Conservation (phyloP, 2,888 invertebrate genomes). For the Ornithoptera alexandrae region DNA sequence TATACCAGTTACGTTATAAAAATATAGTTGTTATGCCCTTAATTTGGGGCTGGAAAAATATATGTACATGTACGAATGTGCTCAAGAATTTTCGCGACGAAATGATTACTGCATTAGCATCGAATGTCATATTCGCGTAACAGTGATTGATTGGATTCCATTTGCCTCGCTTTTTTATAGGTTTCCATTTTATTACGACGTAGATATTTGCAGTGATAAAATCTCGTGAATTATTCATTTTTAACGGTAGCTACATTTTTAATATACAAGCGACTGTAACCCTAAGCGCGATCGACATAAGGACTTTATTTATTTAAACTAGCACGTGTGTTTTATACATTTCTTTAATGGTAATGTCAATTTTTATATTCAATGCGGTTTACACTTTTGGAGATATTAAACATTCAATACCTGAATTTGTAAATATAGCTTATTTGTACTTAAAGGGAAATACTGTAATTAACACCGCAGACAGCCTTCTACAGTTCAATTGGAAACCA, state of each 20-base stretch:
- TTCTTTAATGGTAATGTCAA: constrained; percentile 23
- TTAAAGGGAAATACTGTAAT: constrained; percentile 14
- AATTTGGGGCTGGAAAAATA: too few relatives aligned
- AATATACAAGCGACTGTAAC: constrained; percentile 12
- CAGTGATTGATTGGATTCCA: constrained; percentile 52
- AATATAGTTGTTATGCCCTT: too few relatives aligned
- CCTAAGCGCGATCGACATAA: neutral
- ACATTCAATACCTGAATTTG: constrained; percentile 9
- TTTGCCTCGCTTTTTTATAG: constrained; percentile 42
- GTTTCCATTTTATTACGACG: constrained; percentile 32
- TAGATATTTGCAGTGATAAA: constrained; percentile 38
- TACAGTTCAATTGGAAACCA: neutral
- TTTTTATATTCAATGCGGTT: constrained; percentile 22
- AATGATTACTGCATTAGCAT: constrained; percentile 34
- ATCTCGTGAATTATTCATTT: constrained; percentile 41
- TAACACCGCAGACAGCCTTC: constrained; percentile 16
- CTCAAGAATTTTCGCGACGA: constrained; percentile 15
- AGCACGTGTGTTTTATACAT: constrained; percentile 8
- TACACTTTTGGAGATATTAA: constrained; percentile 23
- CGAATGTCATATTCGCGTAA: constrained; percentile 46
- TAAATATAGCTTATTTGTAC: constrained; percentile 12
- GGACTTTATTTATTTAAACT: constrained; percentile 1
- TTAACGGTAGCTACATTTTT: constrained; percentile 28
- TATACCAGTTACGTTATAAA: too few relatives aligned
- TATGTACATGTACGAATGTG: too few relatives aligned